Evolutionary conservation across 2,797 vertebrate species (phyloP).

Genomic region (Trichosurus vulpecula): DNA sequence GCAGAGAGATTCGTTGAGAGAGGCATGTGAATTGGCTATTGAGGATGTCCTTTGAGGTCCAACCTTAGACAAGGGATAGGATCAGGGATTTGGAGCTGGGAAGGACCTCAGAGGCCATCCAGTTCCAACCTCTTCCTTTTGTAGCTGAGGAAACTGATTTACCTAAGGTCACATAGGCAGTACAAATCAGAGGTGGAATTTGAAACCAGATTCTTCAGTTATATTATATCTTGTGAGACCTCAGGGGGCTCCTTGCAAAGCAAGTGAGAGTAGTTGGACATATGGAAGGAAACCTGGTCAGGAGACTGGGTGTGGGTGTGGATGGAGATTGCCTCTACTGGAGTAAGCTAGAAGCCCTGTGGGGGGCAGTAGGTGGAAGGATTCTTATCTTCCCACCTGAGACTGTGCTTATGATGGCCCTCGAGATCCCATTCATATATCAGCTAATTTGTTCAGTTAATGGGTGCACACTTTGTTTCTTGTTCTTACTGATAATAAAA

Average conservation of each 20-base stretch:
- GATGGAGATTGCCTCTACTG: background rate
- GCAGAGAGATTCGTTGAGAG: background rate
- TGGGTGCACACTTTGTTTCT: background rate
- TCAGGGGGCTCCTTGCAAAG: background rate
- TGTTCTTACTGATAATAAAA: background rate
- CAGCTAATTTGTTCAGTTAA: background rate
- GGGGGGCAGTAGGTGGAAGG: background rate
- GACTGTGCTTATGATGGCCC: background rate
- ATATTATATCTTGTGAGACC: background rate
- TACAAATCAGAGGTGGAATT: background rate
- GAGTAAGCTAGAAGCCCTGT: background rate
- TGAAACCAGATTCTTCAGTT: background rate
- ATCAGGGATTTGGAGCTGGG: background rate
- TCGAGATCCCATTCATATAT: background rate
- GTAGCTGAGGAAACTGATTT: background rate
- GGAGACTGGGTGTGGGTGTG: background rate
- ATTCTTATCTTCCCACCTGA: background rate
- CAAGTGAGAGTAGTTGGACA: background rate
- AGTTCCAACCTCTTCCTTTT: background rate
- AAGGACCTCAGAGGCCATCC: background rate
- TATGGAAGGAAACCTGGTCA: background rate
- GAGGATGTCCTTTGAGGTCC: background rate
- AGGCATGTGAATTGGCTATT: background rate
- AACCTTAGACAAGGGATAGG: background rate
- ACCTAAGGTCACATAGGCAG: background rate